Evolutionary conservation across 2,888 invertebrate species (phyloP).

Genomic region (Morpho deidamia): DNA sequence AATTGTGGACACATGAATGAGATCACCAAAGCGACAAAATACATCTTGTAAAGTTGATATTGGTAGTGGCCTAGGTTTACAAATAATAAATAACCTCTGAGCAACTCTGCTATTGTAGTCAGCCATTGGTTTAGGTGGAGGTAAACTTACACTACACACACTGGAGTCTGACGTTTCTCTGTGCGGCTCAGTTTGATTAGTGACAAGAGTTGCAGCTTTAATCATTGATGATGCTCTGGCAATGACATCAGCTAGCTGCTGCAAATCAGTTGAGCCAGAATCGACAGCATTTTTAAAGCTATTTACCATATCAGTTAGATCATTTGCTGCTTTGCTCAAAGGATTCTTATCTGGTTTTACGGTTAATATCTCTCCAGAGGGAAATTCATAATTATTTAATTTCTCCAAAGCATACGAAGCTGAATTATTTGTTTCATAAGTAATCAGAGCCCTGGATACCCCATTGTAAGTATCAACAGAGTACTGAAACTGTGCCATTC

Average conservation of each 20-base stretch:
- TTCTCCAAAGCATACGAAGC: conserved; percentile 86
- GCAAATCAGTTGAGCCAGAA: conserved; percentile 68
- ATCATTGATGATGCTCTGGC: conserved; percentile 87
- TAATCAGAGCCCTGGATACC: conserved; percentile 54
- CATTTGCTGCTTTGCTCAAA: conserved; percentile 53
- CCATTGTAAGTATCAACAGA: conserved; percentile 68
- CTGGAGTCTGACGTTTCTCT: conserved; percentile 34
- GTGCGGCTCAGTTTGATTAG: conserved; percentile 33
- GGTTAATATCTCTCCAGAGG: conserved; percentile 89
- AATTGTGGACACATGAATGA: conserved; percentile 93
- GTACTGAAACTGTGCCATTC: conserved; percentile 60
- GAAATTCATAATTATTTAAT: conserved; percentile 94
- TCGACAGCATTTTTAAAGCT: conserved; percentile 58
- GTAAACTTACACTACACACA: conserved; percentile 83
- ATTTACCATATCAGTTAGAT: conserved; percentile 54
- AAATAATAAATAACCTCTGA: conserved; percentile 83
- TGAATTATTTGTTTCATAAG: conserved; percentile 53
- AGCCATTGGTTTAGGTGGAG: conserved; percentile 83
- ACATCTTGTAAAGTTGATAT: conserved; percentile 87
- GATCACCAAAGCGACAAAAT: conserved; percentile 93
- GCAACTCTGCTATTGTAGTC: conserved; percentile 79
- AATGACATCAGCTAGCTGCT: conserved; percentile 86
- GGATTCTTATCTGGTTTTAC: conserved; percentile 81
- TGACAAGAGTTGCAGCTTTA: conserved; percentile 76
- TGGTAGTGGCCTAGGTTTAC: conserved; percentile 83